Evolutionary conservation across 1,140 invertebrate genomes (phyloP).

Genomic region (Megalonaias nervosa): DNA sequence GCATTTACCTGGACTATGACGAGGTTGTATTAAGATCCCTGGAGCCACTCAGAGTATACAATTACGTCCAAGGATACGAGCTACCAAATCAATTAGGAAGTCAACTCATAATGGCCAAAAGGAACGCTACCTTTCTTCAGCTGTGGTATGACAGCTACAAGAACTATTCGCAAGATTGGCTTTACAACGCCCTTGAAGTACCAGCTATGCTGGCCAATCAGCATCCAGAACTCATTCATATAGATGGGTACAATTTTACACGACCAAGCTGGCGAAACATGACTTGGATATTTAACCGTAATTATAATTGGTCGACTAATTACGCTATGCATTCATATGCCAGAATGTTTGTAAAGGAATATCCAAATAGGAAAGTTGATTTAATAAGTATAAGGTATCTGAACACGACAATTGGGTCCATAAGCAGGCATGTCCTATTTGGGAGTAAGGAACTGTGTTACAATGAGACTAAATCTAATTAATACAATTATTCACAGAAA

Average conservation of each 20-base stretch:
- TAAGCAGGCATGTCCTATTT: constrained; percentile 15
- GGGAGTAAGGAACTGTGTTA: constrained; percentile 33
- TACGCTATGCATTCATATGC: constrained; percentile 32
- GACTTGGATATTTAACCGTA: constrained; percentile 17
- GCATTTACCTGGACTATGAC: constrained; percentile 31
- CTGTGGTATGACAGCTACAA: constrained; percentile 25
- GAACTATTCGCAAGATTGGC: constrained; percentile 17
- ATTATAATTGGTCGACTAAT: constrained; percentile 32
- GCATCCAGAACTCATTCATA: constrained; percentile 24
- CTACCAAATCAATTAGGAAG: constrained; percentile 3
- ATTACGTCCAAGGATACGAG: constrained; percentile 25
- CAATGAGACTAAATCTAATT: too few relatives aligned
- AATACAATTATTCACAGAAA: too few relatives aligned
- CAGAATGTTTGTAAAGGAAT: constrained; percentile 1
- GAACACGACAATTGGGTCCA: constrained; percentile 25
- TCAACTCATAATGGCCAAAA: constrained; percentile 21
- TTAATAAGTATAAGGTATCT: constrained; percentile 7
- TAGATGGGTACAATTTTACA: constrained; percentile 28
- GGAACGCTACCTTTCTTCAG: constrained; percentile 15
- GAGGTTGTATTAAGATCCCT: constrained; percentile 15
- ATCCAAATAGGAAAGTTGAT: constrained; percentile 2
- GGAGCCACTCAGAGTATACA: constrained; percentile 8
- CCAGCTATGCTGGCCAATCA: constrained; percentile 13
- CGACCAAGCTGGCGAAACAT: constrained; percentile 17
- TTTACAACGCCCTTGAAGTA: constrained; percentile 24